phyloP scores from a whole-genome alignment of 2,113 vertebrate genomes.

The Uria aalge region DNA sequence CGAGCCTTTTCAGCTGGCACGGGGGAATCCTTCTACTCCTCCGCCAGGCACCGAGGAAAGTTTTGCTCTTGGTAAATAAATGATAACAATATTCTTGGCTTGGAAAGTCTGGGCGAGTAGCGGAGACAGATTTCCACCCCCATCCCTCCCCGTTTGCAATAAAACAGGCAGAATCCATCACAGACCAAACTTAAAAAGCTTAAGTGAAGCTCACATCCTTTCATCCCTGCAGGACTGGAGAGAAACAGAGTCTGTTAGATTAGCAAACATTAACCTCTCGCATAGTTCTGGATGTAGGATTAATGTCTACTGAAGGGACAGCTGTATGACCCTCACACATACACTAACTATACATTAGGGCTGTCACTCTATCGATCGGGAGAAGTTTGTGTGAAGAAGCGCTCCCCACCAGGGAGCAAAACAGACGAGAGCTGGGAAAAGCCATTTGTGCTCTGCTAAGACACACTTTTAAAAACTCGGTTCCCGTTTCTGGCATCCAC shows the following conservation, averaged over 20 bases:
- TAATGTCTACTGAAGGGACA: slow-evolving; percentile 51
- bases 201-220: slow-evolving; percentile 70
- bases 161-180: slow-evolving; percentile 45
- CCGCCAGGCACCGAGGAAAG: not conserved
- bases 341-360: slow-evolving; percentile 24
- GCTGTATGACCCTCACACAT: slow-evolving; percentile 5
- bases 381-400: slow-evolving; percentile 39
- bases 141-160: not conserved
- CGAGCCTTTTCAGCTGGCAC: not conserved
- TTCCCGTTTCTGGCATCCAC: not conserved
- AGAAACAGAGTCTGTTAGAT: slow-evolving; percentile 54
- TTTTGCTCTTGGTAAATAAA: slow-evolving; percentile 2
- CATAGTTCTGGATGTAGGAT: slow-evolving; percentile 42
- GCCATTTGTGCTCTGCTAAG: not conserved
- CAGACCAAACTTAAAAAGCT: slow-evolving; percentile 32
- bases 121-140: not conserved
- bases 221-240: slow-evolving; percentile 68
- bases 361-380: not conserved
- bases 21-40: not conserved
- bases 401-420: not conserved
- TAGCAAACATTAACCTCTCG: slow-evolving; percentile 61
- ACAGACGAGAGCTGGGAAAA: not conserved
- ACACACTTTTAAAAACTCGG: not conserved
- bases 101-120: not conserved
- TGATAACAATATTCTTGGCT: not conserved